Percentiles rank a stretch among this genome's conserved stretches.
Evolutionary conservation across 2,113 vertebrate genomes (phyloP).

Genomic region (Neolamprologus toae): DNA sequence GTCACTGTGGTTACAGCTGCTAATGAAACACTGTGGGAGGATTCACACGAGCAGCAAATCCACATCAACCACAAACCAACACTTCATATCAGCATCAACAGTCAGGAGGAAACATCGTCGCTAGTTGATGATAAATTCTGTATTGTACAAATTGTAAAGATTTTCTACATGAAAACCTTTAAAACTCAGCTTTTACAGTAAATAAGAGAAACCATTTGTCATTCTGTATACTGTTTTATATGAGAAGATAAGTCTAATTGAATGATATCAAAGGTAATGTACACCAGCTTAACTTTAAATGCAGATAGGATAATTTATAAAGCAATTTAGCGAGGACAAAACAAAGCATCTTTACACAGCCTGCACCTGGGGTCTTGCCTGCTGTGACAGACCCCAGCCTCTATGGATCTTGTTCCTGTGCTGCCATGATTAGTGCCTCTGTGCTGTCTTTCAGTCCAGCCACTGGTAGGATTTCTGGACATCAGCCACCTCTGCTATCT

Average conservation of each 20-base stretch:
- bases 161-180: neutral
- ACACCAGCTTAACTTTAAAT: neutral
- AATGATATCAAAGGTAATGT: neutral
- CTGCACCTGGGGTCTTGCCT: fast-evolving
- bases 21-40: neutral
- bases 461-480: neutral
- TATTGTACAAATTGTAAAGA: neutral
- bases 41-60: neutral
- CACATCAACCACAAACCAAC: neutral
- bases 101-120: fast-evolving
- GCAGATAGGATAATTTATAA: fast-evolving
- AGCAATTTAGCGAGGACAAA: neutral
- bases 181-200: neutral
- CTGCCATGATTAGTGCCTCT: neutral
- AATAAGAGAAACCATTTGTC: fast-evolving
- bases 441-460: fast-evolving
- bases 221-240: neutral
- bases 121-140: neutral
- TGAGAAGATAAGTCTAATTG: neutral
- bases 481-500: fast-evolving
- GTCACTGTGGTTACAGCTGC: no score
- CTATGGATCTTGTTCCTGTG: neutral
- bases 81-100: neutral
- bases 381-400: fast-evolving
- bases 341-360: neutral